Evolutionary conservation across 2,797 vertebrate genomes (phyloP).

Genomic region (Parotocinclus haroldoi): DNA sequence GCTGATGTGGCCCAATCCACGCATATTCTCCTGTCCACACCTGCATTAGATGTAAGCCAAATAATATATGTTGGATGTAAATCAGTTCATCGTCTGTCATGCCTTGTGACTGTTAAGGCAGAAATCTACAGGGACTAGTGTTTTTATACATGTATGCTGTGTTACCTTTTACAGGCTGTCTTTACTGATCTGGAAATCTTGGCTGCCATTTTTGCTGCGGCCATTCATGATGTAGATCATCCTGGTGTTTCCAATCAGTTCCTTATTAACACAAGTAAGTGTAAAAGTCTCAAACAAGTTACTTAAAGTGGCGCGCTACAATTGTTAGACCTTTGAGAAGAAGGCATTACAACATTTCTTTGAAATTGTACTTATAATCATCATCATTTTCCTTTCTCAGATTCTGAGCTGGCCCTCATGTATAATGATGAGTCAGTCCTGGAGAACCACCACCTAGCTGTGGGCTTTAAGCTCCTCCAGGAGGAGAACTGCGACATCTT

Average conservation of each 20-base stretch:
- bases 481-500: slow-evolving; percentile 91
- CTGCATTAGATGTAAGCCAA: slow-evolving; percentile 87
- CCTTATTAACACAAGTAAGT: slow-evolving; percentile 98
- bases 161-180: slow-evolving; percentile 77
- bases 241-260: slow-evolving; percentile 98
- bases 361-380: no score
- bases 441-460: slow-evolving; percentile 91
- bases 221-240: slow-evolving; percentile 97
- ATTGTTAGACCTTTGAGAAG: no score
- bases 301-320: no score
- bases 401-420: slow-evolving; percentile 95
- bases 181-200: slow-evolving; percentile 98
- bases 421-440: slow-evolving; percentile 97
- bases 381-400: slow-evolving; percentile 55
- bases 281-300: no score
- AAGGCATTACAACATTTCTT: no score
- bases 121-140: no score
- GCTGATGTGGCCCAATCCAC: slow-evolving; percentile 97
- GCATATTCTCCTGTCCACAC: slow-evolving; percentile 94
- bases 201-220: slow-evolving; percentile 94
- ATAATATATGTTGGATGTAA: no score
- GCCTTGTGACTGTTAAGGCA: no score
- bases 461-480: slow-evolving; percentile 92
- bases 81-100: no score
- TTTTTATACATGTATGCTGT: not conserved